Percentiles rank a stretch among this genome's conserved stretches.
Conservation (phyloP, 2,797 vertebrate genomes). For the Rachycentron canadum region DNA sequence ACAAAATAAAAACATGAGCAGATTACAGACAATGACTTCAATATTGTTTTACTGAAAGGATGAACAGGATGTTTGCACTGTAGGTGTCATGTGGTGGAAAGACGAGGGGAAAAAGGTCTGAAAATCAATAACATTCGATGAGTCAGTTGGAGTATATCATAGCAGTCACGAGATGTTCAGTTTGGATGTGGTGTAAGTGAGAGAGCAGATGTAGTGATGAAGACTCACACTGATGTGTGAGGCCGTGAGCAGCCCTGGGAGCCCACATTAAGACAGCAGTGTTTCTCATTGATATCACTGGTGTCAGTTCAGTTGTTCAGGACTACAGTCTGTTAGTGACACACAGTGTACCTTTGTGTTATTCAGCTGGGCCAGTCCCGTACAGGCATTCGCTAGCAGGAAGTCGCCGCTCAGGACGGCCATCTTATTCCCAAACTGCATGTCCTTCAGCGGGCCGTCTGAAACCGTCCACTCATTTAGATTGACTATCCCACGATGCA, state of each 20-base stretch:
- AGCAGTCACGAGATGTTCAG: conserved; percentile 4
- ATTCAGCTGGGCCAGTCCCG: conserved; percentile 92
- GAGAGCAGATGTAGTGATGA: conserved; percentile 57
- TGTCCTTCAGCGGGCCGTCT: conserved; percentile 94
- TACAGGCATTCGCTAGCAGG: conserved; percentile 95
- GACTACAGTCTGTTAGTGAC: background rate
- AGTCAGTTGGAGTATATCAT: background rate
- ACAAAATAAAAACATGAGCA: background rate
- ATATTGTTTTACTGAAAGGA: background rate
- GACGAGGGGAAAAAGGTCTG: too few species aligned
- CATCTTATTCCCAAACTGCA: conserved; percentile 99
- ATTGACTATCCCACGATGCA: conserved; percentile 96
- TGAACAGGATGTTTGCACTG: background rate
- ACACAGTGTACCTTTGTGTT: conserved; percentile 92
- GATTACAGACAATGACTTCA: background rate
- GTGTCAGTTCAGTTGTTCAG: conserved; percentile 19
- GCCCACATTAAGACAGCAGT: conserved; percentile 46
- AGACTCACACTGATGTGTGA: conserved; percentile 60
- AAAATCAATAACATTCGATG: background rate
- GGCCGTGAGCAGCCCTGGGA: background rate
- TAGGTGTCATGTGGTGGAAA: background rate
- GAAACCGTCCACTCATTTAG: conserved; percentile 92
- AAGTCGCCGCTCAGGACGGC: conserved; percentile 97
- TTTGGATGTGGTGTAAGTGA: conserved; percentile 4
- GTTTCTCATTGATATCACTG: conserved; percentile 59